Percentiles rank a stretch among this genome's conserved stretches.
These are phyloP conservation scores for Synchiropus splendidus DNA, from an alignment of 2,113 vertebrate species.

Conservation along the genomic window DNA sequence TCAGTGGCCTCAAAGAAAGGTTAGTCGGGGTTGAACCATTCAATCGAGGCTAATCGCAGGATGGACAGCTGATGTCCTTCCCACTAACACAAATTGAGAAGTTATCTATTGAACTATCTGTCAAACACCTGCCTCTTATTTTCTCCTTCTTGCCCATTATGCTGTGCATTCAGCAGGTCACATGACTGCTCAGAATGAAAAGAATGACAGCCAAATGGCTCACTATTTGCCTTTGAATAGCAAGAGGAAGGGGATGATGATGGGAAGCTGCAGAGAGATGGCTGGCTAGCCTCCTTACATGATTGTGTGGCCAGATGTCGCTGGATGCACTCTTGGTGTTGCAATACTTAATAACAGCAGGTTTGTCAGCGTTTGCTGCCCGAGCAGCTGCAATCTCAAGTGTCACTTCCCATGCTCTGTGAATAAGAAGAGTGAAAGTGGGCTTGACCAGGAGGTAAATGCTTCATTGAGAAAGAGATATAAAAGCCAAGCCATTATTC, in stretches of 20 bases:
- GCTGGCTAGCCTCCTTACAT: conserved; percentile 51
- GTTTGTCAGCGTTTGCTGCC: conserved; percentile 24
- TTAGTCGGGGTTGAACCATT: too few species aligned
- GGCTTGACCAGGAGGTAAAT: conserved; percentile 41
- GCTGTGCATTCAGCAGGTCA: conserved; percentile 45
- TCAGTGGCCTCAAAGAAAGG: too few species aligned
- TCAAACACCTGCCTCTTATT: conserved; percentile 35
- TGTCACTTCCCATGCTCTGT: conserved; percentile 29
- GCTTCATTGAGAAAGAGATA: conserved; percentile 22
- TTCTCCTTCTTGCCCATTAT: conserved; percentile 24
- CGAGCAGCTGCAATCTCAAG: conserved; percentile 53
- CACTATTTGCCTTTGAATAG: conserved; percentile 24
- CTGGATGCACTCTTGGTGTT: conserved; percentile 28
- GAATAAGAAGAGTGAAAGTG: conserved; percentile 34
- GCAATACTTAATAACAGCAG: conserved; percentile 23
- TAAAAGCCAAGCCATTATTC: conserved; percentile 21
- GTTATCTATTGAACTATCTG: conserved; percentile 18
- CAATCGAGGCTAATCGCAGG: too few species aligned
- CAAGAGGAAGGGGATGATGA: conserved; percentile 58
- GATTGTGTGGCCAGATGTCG: conserved; percentile 70
- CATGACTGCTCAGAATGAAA: conserved; percentile 57
- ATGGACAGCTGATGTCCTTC: too few species aligned
- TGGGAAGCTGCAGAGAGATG: conserved; percentile 43
- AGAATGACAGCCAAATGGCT: conserved; percentile 54
- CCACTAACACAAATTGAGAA: conserved; percentile 1